Percentiles rank a stretch among this genome's conserved stretches.
phyloP scores from a whole-genome alignment of 2,797 vertebrate genomes.

The Galago senegalensis region DNA sequence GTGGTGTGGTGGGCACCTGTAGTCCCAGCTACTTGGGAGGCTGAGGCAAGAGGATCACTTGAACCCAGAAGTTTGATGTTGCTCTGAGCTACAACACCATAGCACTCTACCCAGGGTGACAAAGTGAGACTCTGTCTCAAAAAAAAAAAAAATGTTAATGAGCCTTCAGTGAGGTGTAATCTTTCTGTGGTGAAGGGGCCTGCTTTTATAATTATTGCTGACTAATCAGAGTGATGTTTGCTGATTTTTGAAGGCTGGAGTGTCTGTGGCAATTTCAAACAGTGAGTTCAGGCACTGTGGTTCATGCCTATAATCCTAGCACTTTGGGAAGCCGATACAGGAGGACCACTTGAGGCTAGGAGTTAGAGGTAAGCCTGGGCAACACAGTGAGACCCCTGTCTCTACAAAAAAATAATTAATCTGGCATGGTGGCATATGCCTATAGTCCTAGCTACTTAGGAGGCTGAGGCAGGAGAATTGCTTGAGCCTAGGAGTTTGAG shows the following conservation, averaged over 20 bases:
- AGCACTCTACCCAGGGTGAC: no score
- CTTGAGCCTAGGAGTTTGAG: background rate
- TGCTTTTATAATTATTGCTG: background rate
- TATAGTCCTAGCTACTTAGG: background rate
- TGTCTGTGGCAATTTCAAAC: background rate
- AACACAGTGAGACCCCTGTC: background rate
- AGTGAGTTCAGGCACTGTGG: background rate
- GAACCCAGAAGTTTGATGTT: no score
- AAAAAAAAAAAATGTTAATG: background rate
- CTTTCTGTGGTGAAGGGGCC: background rate
- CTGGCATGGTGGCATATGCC: background rate
- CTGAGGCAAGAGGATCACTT: no score
- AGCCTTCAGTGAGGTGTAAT: background rate
- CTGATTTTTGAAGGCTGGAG: background rate
- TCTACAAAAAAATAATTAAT: background rate
- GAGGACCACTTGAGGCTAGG: background rate
- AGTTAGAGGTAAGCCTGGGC: background rate
- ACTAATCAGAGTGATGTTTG: background rate
- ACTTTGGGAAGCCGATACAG: background rate
- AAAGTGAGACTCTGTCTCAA: no score
- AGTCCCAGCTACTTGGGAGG: no score
- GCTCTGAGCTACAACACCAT: no score
- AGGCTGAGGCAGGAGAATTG: background rate
- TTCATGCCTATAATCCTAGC: background rate
- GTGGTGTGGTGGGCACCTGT: no score